Base-by-base conservation (phyloP, 2,888 invertebrate genomes). In the Eupeodes latifasciatus region DNA sequence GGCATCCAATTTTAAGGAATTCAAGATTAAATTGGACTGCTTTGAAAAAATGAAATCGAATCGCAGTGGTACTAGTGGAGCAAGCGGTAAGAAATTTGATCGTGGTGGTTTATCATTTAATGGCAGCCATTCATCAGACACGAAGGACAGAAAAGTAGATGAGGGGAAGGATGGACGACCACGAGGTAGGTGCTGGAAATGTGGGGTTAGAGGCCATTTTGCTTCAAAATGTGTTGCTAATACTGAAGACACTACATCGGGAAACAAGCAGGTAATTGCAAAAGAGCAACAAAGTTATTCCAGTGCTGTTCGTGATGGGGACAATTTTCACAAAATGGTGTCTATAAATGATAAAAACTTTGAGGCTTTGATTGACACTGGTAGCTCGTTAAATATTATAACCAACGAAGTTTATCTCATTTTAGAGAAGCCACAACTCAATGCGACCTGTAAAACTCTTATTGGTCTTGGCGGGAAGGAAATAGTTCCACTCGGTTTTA, bases 181-280 rank as follows among this genome's bases (percentile, higher is more conserved):
- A 59, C 27, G 34, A 34, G 59, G 34, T 0, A 59, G 59, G 6
- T 59, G 59, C 59, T 59, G 59, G 59, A 59, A 34, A 14, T 59
- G 59, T 59, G 59, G 59, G 34, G 59, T 59, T 59, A 59, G 59
- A 34, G 34, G 59, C 0, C 59, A 59, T 34, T 59, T 59, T 34
- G 59, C 59, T 12, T 59, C 59, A 6, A 59, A 59, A 59, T 14
- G 27, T 34, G 19, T 27, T 4, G 27, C 27, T 4, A 57, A 27
- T 57, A 57, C 11, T 57, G 19, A 57, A 57, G 27, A 2, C 19
- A 57, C 1, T 57, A 27, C 55, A 2, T 57, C 27, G 27, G 55
- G 11, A 27, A 27, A 9, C 19, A 57, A 57, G 12, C 55, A 57
- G 27, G 27, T 57, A 27, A 57, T 27, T 27, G 27, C 10, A 27